A percentile compares a stretch with the other conserved stretches of the same genome.
Conservation (phyloP, 2,888 invertebrate species). For the Drosophila mimetica region DNA sequence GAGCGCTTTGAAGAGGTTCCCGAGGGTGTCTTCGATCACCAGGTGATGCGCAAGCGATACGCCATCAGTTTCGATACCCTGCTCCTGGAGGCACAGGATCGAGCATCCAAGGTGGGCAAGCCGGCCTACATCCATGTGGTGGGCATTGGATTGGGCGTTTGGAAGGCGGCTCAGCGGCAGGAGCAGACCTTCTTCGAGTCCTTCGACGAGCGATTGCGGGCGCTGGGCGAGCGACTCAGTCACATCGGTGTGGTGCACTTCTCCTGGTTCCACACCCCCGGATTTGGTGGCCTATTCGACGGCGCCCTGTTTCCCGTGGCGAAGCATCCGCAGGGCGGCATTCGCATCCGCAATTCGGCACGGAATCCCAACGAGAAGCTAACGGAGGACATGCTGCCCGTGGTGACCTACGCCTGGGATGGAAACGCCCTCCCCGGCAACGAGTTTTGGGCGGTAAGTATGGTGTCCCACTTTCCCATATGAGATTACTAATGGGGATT, state of each 20-base stretch:
- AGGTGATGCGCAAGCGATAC: conserved; percentile 84
- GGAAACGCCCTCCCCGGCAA: conserved; percentile 90
- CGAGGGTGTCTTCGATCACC: conserved; percentile 72
- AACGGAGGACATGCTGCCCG: conserved; percentile 82
- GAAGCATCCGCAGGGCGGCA: conserved; percentile 84
- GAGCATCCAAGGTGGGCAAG: conserved; percentile 85
- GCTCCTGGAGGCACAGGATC: conserved; percentile 87
- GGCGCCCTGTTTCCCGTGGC: conserved; percentile 78
- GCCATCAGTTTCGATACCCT: conserved; percentile 87
- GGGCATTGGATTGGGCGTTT: conserved; percentile 89
- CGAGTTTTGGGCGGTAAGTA: conserved; percentile 87
- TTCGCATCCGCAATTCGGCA: conserved; percentile 85
- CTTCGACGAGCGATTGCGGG: conserved; percentile 86
- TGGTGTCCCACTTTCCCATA: background rate
- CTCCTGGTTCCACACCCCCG: conserved; percentile 58
- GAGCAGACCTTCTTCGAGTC: conserved; percentile 87
- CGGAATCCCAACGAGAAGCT: conserved; percentile 86
- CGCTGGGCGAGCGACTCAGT: conserved; percentile 53
- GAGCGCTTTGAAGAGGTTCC: conserved; percentile 65
- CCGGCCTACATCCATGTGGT: conserved; percentile 88
- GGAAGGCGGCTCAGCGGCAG: conserved; percentile 87
- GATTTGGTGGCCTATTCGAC: conserved; percentile 85
- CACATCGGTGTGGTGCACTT: conserved; percentile 64
- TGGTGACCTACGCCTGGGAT: conserved; percentile 90
- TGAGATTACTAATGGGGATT: background rate